Percentiles rank a stretch among this genome's conserved stretches.
Evolutionary conservation across 2,113 vertebrate species (phyloP).

Genomic region (Prionailurus bengalensis): DNA sequence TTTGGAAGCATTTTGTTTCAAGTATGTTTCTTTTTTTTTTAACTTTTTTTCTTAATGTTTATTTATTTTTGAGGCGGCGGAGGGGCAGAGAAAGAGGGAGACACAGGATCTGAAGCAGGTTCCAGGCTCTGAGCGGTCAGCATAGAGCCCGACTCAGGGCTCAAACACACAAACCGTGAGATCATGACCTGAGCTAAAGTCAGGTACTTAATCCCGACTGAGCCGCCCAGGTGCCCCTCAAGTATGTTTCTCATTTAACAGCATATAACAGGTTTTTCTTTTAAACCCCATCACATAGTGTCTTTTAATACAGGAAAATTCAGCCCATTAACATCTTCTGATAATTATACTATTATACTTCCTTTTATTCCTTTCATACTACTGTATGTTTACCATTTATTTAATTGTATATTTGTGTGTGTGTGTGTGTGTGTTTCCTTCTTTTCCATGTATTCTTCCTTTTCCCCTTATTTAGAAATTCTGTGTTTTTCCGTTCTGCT

Average conservation of each 20-base stretch:
- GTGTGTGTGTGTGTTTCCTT: neutral
- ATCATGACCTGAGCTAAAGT: too few relatives aligned
- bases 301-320: neutral
- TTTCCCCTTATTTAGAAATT: neutral
- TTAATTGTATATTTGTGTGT: neutral
- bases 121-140: too few relatives aligned
- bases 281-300: neutral
- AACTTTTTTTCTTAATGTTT: too few relatives aligned
- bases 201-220: too few relatives aligned
- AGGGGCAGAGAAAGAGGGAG: too few relatives aligned
- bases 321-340: neutral
- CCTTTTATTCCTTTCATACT: neutral
- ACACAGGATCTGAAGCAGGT: too few relatives aligned
- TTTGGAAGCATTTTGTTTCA: slow-evolving; percentile 19
- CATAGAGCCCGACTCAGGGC: too few relatives aligned
- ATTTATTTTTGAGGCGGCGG: too few relatives aligned
- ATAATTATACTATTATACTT: neutral
- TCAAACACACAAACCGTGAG: too few relatives aligned
- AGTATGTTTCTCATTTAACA: slow-evolving; percentile 14
- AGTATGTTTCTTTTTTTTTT: neutral
- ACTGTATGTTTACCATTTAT: neutral
- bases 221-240: neutral
- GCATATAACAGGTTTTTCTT: neutral
- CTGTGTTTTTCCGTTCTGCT: neutral
- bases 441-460: neutral